These are phyloP conservation scores for Platysteira castanea DNA, from an alignment of 2,113 vertebrate species.

Conservation along the genomic window DNA sequence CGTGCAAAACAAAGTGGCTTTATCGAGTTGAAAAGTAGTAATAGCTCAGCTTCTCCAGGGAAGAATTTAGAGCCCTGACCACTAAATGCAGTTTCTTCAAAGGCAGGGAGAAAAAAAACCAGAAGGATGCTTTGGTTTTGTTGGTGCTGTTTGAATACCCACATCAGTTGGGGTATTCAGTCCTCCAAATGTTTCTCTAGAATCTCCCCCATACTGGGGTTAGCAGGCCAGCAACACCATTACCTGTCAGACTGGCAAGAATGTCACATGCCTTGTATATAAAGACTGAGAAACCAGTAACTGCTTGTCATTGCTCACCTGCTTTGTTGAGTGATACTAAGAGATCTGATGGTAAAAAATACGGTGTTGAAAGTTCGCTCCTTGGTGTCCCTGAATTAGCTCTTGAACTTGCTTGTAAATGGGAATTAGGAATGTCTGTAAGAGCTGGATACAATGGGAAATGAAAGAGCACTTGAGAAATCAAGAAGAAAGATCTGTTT, in stretches of 20 bases:
- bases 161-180: too few relatives aligned
- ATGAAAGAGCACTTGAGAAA: neutral
- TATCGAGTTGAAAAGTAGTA: neutral
- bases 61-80: neutral
- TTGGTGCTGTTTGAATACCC: neutral
- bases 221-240: neutral
- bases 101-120: neutral
- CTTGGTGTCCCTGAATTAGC: neutral
- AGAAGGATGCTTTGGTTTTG: neutral
- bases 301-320: neutral
- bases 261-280: rapidly evolving
- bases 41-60: neutral
- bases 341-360: neutral
- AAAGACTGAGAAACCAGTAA: neutral
- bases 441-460: neutral
- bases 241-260: neutral
- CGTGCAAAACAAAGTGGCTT: neutral
- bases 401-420: neutral
- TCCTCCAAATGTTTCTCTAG: neutral
- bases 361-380: neutral
- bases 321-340: neutral
- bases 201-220: neutral
- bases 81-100: neutral
- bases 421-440: neutral
- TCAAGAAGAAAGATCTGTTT: neutral